These are phyloP conservation scores for Macquaria ambigua DNA, from an alignment of 2,113 vertebrate genomes.

Conservation along the genomic window DNA sequence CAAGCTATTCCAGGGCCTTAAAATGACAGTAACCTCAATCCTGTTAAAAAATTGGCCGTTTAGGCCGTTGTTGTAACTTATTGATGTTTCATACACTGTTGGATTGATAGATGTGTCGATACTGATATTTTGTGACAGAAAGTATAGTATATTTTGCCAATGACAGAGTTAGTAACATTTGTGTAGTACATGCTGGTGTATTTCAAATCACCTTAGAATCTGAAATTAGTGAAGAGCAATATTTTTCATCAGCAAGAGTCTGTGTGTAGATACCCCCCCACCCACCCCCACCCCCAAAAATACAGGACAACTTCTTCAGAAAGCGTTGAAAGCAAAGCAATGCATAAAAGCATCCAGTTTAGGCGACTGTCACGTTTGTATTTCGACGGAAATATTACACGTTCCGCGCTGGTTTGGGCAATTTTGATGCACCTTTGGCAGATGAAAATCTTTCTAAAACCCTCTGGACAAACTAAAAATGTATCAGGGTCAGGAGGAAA, in stretches of 20 bases:
- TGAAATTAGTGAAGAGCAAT: slow-evolving; percentile 61
- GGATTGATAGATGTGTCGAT: slow-evolving; percentile 7
- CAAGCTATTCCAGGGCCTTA: neutral
- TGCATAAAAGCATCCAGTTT: neutral
- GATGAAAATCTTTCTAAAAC: neutral
- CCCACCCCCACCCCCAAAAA: neutral
- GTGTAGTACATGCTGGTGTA: slow-evolving; percentile 43
- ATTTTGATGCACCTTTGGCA: neutral
- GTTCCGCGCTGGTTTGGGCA: neutral
- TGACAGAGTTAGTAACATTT: slow-evolving; percentile 38
- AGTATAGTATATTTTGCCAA: slow-evolving; percentile 62
- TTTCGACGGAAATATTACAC: neutral
- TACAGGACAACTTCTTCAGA: neutral
- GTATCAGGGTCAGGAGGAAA: neutral
- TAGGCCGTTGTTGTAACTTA: neutral
- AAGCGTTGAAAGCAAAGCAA: neutral
- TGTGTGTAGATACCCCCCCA: slow-evolving; percentile 45
- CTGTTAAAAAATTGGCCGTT: neutral
- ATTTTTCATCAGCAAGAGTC: slow-evolving; percentile 60
- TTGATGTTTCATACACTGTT: slow-evolving; percentile 25
- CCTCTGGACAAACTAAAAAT: neutral
- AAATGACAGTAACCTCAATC: neutral
- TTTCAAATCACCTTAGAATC: slow-evolving; percentile 36
- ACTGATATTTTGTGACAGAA: slow-evolving; percentile 58
- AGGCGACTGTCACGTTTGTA: neutral